Conservation (phyloP, 2,113 vertebrate species). For the Synchiropus splendidus region DNA sequence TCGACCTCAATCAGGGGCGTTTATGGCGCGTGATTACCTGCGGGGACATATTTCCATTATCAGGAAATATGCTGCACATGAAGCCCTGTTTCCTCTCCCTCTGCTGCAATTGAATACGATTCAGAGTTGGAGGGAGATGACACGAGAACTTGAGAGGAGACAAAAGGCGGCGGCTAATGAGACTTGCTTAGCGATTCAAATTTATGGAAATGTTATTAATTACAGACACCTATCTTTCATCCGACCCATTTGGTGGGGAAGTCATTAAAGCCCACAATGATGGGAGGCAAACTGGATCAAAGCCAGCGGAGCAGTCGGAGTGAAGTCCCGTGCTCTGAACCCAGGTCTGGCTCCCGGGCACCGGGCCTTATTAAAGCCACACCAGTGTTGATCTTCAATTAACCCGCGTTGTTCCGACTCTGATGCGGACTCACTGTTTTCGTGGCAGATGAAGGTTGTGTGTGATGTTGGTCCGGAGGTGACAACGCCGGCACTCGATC, state of each 20-base stretch:
- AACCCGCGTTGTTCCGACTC: conserved; percentile 94
- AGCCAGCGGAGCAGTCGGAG: conserved; percentile 77
- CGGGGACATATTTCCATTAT: conserved; percentile 63
- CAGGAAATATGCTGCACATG: conserved; percentile 65
- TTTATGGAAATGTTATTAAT: conserved; percentile 99
- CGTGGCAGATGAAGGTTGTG: conserved; percentile 76
- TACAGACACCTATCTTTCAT: conserved; percentile 99
- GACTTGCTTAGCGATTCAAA: conserved; percentile 98
- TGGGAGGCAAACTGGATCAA: conserved; percentile 84
- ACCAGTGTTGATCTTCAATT: conserved; percentile 96
- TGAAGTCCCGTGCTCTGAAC: conserved; percentile 80
- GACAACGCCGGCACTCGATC: conserved; percentile 28
- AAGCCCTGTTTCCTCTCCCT: conserved; percentile 51
- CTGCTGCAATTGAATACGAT: conserved; percentile 51
- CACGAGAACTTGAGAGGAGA: conserved; percentile 77
- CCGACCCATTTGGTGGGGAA: conserved; percentile 89
- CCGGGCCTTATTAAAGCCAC: conserved; percentile 87
- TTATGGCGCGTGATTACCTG: conserved; percentile 59
- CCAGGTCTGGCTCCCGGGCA: conserved; percentile 81
- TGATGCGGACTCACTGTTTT: conserved; percentile 79
- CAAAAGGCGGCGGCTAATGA: conserved; percentile 92
- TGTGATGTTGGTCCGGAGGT: conserved; percentile 73
- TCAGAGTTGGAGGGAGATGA: conserved; percentile 74
- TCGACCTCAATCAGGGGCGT: conserved; percentile 63
- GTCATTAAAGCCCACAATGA: conserved; percentile 99